Evolutionary conservation across 2,797 vertebrate species (phyloP), one percentile per base, ranked within the genome.

Genomic region (Remorina albescens): DNA sequence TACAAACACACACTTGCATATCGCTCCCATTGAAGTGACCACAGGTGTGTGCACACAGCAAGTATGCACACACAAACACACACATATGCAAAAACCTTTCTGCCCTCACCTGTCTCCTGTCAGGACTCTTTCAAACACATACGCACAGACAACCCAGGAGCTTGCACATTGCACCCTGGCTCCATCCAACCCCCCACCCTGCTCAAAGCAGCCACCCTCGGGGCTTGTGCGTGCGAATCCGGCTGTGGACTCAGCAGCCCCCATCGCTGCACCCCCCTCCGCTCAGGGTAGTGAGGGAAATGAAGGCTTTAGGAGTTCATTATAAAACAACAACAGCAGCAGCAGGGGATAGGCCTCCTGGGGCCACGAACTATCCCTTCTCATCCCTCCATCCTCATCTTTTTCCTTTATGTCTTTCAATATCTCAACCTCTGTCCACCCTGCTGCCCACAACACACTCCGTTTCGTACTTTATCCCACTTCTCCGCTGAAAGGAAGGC

Each of bases 261-360:
- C 86, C 90, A 77, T 85, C 13, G 13, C 83, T 54, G 77, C 78
- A 7, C 82, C 89, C 73, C n/a, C 84, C 82, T 77, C 78, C 61
- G 44, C 85, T 81, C 80, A 74, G 87, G 76, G 82, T 65, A 85
- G 83, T 42, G 88, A 91, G 93, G 95, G 94, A 95, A 95, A 95
- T 95, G 89, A 95, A 95, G 89, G 92, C 94, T 95, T 95, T 95
- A 90, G 84, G 87, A 94, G 87, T 95, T 95, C 91, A 90, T 95
- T 95, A 94, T 95, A 92, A 94, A 95, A 94, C 90, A 91, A 92
- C 93, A 93, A 85, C 83, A 89, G 87, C 79, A 90, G 88, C 89
- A 89, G 91, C 83, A 90, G 91, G 91, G 88, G 91, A 86, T 54
- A 70, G 91, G 86, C 87, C 93, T 92, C 90, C 87, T 74, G 88